A percentile compares a stretch with the other conserved stretches of the same genome.
phyloP scores from a whole-genome alignment of 1,140 invertebrate species.

The Micrasema minimum region DNA sequence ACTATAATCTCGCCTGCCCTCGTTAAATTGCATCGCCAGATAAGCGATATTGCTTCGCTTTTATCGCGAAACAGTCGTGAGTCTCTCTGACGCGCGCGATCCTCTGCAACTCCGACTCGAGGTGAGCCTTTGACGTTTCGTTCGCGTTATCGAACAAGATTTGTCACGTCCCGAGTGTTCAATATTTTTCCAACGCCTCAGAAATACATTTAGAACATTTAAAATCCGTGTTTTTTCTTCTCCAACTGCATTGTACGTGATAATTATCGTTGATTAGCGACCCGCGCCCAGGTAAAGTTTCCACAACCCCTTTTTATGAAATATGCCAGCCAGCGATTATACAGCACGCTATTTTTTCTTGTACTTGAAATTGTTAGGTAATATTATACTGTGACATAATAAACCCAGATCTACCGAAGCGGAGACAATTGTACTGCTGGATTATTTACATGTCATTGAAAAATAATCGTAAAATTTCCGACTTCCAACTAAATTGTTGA shows the following conservation, averaged over 20 bases:
- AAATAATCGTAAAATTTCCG: too few species aligned
- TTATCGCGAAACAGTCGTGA: background rate
- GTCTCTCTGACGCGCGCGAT: background rate
- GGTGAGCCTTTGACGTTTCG: slow-evolving; percentile 19
- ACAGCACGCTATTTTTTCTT: slow-evolving; percentile 15
- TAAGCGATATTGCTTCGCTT: background rate
- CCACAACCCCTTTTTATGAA: background rate
- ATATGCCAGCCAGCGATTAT: background rate
- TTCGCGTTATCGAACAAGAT: slow-evolving; percentile 19
- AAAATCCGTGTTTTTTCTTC: background rate
- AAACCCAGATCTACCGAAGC: background rate
- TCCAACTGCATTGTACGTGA: background rate
- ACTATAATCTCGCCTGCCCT: background rate
- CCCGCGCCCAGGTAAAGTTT: background rate
- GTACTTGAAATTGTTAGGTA: slow-evolving; percentile 32
- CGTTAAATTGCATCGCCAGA: background rate
- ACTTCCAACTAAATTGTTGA: too few species aligned
- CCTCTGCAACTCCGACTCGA: background rate
- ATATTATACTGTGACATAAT: slow-evolving; percentile 29
- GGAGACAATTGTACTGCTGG: too few species aligned
- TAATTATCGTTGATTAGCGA: background rate
- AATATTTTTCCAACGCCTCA: background rate
- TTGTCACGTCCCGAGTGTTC: slow-evolving; percentile 25
- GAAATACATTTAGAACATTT: background rate
- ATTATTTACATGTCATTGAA: too few species aligned